These are phyloP conservation scores for Rhopilema esculentum DNA, from an alignment of 30 jellyfish, hydroid and myxozoan genomes.

Conservation along the genomic window DNA sequence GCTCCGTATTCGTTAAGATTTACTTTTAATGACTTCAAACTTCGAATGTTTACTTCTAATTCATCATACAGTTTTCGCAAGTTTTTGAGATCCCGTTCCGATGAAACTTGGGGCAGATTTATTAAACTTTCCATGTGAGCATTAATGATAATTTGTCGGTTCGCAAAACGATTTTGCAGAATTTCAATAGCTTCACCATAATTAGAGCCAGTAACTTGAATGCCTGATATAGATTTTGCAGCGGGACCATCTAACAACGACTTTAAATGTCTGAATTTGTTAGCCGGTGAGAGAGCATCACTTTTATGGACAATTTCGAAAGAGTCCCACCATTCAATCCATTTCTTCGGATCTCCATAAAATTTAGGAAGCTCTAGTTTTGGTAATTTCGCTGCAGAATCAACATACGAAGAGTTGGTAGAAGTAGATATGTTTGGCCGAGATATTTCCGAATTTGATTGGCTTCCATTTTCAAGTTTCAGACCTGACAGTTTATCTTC, in stretches of 20 bases:
- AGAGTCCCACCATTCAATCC: slow-evolving; percentile 48
- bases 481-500: no score
- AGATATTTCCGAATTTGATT: no score
- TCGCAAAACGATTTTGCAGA: slow-evolving; percentile 5
- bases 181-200: slow-evolving; percentile 18
- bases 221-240: slow-evolving; percentile 32
- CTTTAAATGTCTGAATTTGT: slow-evolving; percentile 18
- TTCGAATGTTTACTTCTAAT: slow-evolving; percentile 10
- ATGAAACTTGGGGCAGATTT: no score
- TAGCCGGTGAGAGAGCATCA: slow-evolving; percentile 7
- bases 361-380: slow-evolving; percentile 29
- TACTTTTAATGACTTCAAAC: slow-evolving; percentile 13
- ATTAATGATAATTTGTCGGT: slow-evolving; percentile 20
- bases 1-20: slow-evolving; percentile 29
- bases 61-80: no score
- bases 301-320: background rate
- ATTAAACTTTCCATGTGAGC: no score
- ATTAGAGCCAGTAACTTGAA: slow-evolving; percentile 13
- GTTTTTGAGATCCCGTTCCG: no score
- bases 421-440: no score
- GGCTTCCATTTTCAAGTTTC: no score
- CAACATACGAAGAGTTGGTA: no score
- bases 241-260: slow-evolving; percentile 26
- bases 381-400: no score
- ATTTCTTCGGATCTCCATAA: slow-evolving; percentile 22